Evolutionary conservation across 2,888 invertebrate genomes (phyloP).

Genomic region (Palloptera scutellata): DNA sequence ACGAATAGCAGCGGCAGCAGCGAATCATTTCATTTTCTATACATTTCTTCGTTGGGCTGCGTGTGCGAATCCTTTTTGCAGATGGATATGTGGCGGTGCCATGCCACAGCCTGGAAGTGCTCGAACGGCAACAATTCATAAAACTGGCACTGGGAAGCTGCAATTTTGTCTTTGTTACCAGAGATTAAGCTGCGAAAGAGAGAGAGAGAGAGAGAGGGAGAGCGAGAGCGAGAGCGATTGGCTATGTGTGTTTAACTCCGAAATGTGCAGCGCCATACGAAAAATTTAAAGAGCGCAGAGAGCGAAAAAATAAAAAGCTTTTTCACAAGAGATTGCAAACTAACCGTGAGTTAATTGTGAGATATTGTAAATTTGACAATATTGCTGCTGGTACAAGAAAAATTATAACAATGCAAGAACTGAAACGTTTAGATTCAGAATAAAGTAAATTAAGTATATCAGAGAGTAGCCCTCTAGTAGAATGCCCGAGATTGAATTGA

Average conservation of each 20-base stretch:
- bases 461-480: too few relatives aligned
- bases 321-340: background rate
- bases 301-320: background rate
- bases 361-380: too few relatives aligned
- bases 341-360: background rate
- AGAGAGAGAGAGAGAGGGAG: slow-evolving; percentile 7
- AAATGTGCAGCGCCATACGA: background rate
- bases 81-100: slow-evolving; percentile 17
- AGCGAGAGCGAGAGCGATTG: background rate
- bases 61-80: slow-evolving; percentile 23
- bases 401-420: background rate
- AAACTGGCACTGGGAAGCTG: slow-evolving; percentile 12
- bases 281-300: background rate
- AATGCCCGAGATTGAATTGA: too few relatives aligned
- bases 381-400: too few relatives aligned
- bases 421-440: too few relatives aligned
- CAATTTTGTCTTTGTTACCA: background rate
- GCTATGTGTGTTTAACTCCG: background rate
- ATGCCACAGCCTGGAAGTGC: background rate
- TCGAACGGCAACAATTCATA: background rate
- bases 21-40: slow-evolving; percentile 8
- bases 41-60: background rate
- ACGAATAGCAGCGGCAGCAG: slow-evolving; percentile 25
- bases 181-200: background rate
- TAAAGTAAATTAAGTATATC: too few relatives aligned